phyloP scores from a whole-genome alignment of 2,888 invertebrate species.

The Alcis repandata region DNA sequence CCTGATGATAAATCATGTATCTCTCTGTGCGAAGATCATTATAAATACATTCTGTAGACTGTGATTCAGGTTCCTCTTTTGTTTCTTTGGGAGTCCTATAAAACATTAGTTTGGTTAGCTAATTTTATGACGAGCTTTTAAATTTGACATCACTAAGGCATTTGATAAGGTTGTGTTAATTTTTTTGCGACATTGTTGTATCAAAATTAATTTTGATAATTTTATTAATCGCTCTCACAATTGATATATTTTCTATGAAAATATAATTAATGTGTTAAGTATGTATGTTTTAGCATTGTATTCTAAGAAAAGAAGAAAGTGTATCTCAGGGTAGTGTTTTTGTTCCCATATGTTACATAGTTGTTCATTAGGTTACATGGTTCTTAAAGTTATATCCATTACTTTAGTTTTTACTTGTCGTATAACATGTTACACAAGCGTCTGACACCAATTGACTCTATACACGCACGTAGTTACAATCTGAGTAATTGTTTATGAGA shows the following conservation, averaged over 20 bases:
- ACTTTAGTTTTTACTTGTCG: too few relatives aligned
- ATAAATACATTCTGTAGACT: constrained; percentile 69
- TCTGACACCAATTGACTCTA: too few relatives aligned
- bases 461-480: too few relatives aligned
- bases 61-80: constrained; percentile 35
- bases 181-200: neutral
- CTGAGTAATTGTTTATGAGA: too few relatives aligned
- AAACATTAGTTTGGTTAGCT: too few relatives aligned
- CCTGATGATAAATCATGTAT: constrained; percentile 74
- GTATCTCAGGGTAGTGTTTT: constrained; percentile 13
- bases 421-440: too few relatives aligned
- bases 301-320: neutral
- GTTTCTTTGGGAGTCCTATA: constrained; percentile 50
- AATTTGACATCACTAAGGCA: neutral
- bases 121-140: neutral
- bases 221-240: neutral
- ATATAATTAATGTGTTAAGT: neutral
- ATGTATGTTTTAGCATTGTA: neutral
- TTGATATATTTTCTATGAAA: too few relatives aligned
- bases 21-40: constrained; percentile 76
- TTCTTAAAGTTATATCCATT: too few relatives aligned
- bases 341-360: constrained; percentile 9
- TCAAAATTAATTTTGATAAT: neutral
- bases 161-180: neutral
- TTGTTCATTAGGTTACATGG: too few relatives aligned